Base-by-base conservation (phyloP, 2,888 invertebrate species). In the Eristalinus aeneus region DNA sequence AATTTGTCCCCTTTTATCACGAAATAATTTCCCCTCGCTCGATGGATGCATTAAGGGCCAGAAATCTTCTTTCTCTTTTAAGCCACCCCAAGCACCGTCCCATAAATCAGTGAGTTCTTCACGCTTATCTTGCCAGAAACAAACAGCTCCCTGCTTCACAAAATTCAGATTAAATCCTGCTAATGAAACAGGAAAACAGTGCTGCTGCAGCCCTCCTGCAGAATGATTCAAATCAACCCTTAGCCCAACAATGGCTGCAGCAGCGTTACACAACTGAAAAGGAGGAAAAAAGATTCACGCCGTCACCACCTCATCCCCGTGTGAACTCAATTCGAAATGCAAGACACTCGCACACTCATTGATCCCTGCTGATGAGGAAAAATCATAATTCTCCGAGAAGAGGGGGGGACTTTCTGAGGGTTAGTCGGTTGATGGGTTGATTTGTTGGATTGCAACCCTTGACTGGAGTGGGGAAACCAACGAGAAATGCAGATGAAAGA, bases 321-420 rank as follows among this genome's bases (percentile, higher is more conserved):
- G 68, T 73, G 78, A 74, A 74, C 79, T 79, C 74, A 84, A 84
- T 84, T 80, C 72, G 23, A 84, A 54, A 80, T 84, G 71, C 74
- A 80, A 61, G 65, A 34, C 32, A 34, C 46, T 16, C n/a, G 16
- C 46, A 23, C 12, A 36, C 23, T 22, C 79, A 79, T 65, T 74
- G 83, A 83, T 83, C 74, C 65, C 56, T 39, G 5, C 32, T 78
- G 64, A 69, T 58, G 65, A 78, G 53, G 58, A 77, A 56, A 68
- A 77, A 77, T 82, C 67, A 77, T 78, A 68, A 77, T 82, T 82
- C 46, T 77, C 27, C 36, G 11, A 34, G 1, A 58, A 27, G 27
- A 20, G n/a, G 16, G 20, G 23, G 12, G 74, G 27, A 9, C n/a
- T n/a, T 31, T 53, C 16, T 5, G 10, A 23, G 63, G 32, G 12